A percentile compares a stretch with the other conserved stretches of the same genome.
Conservation (phyloP, 92 coral and sea anemone species). For the Palythoa caribaeorum region DNA sequence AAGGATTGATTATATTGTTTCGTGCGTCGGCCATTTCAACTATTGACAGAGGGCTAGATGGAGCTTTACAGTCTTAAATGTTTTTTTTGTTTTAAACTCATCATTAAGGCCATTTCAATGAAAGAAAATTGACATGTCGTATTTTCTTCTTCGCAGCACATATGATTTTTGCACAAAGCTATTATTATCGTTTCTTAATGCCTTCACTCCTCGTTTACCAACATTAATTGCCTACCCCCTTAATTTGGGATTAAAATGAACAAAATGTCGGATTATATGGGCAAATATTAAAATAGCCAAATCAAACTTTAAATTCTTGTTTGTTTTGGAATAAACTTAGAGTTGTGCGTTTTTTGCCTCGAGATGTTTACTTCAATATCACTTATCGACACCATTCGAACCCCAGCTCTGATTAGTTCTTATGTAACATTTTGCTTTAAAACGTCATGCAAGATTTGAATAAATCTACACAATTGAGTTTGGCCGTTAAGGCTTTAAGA, state of each 20-base stretch:
- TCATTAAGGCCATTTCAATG: slow-evolving; percentile 5
- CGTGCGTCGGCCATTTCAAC: not conserved
- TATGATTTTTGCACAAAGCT: not conserved
- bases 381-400: not conserved
- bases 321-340: not conserved
- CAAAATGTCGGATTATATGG: slow-evolving; percentile 15
- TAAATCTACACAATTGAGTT: not conserved
- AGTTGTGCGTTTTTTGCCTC: not conserved
- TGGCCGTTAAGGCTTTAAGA: not conserved
- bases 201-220: not conserved
- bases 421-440: not conserved
- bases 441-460: not conserved
- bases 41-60: slow-evolving; percentile 11
- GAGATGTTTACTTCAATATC: not conserved
- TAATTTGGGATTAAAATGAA: slow-evolving; percentile 7
- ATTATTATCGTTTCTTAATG: not conserved
- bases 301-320: not conserved
- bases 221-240: slow-evolving; percentile 24
- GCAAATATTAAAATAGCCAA: not conserved
- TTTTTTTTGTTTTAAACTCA: not conserved
- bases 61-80: not conserved
- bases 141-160: not conserved
- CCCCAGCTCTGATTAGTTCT: not conserved
- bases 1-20: not conserved
- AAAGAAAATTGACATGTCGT: slow-evolving; percentile 13